These are phyloP conservation scores for Cherax destructor DNA, from an alignment of 1,140 invertebrate species.

Conservation along the genomic window DNA sequence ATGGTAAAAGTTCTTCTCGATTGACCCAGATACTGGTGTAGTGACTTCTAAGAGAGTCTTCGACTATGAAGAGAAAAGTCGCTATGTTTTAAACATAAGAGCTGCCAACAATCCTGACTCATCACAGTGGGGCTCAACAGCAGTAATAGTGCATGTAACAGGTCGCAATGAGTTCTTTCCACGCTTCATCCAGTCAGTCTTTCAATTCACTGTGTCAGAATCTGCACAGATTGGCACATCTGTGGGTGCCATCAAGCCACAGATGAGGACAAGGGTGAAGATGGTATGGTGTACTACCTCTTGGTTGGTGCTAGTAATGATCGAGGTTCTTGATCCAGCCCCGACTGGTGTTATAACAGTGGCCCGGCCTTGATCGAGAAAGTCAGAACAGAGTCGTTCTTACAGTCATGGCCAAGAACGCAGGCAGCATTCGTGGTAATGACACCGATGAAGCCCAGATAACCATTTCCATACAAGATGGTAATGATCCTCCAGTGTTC, in stretches of 20 bases:
- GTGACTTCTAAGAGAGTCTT: conserved; percentile 87
- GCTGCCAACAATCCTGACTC: conserved; percentile 90
- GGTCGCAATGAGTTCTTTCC: conserved; percentile 96
- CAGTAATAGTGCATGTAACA: conserved; percentile 86
- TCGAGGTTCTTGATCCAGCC: conserved; percentile 90
- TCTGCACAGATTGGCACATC: conserved; percentile 90
- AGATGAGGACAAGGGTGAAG: conserved; percentile 93
- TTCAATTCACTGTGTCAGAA: conserved; percentile 95
- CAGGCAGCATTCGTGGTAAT: conserved; percentile 92
- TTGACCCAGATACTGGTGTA: conserved; percentile 85
- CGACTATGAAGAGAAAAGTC: conserved; percentile 90
- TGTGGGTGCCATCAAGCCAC: conserved; percentile 92
- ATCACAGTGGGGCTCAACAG: conserved; percentile 84
- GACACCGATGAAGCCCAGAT: conserved; percentile 97
- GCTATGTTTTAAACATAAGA: conserved; percentile 87
- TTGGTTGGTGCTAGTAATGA: conserved; percentile 95
- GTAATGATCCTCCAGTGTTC: conserved; percentile 96
- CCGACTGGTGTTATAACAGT: conserved; percentile 89
- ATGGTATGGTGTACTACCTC: conserved; percentile 93
- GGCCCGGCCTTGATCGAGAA: conserved; percentile 90
- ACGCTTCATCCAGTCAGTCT: conserved; percentile 91
- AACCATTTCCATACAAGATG: conserved; percentile 94
- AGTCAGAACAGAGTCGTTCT: conserved; percentile 92
- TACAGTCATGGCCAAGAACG: conserved; percentile 95
- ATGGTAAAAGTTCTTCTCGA: conserved; percentile 85